phyloP scores from a whole-genome alignment of 2,888 invertebrate species.

The Catotricha subobsoleta region DNA sequence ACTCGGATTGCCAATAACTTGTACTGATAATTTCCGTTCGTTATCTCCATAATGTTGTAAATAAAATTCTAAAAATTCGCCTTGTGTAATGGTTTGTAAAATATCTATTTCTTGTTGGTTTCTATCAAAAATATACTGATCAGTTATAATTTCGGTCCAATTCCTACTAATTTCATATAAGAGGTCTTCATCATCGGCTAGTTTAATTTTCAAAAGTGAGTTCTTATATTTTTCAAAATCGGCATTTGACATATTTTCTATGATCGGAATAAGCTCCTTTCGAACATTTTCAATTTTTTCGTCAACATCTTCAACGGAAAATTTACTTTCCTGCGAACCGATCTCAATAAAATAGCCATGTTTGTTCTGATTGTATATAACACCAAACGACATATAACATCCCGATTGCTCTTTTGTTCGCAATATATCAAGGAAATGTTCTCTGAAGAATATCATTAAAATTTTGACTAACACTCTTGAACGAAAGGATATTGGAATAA shows the following conservation, averaged over 20 bases:
- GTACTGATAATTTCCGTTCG: slow-evolving; percentile 25
- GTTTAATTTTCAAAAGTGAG: slow-evolving; percentile 56
- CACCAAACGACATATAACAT: slow-evolving; percentile 57
- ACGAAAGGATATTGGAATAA: slow-evolving; percentile 39
- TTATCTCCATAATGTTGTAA: slow-evolving; percentile 16
- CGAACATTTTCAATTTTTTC: slow-evolving; percentile 54
- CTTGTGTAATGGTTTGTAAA: slow-evolving; percentile 18
- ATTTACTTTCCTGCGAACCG: slow-evolving; percentile 58
- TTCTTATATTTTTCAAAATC: slow-evolving; percentile 43
- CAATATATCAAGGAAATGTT: slow-evolving; percentile 69
- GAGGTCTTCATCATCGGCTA: slow-evolving; percentile 55
- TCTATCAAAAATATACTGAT: slow-evolving; percentile 62
- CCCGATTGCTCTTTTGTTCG: slow-evolving; percentile 82
- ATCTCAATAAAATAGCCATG: slow-evolving; percentile 64
- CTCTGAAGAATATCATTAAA: slow-evolving; percentile 68
- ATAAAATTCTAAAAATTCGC: slow-evolving; percentile 22
- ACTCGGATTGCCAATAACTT: slow-evolving; percentile 16
- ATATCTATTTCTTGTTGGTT: slow-evolving; percentile 42
- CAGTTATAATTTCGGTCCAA: slow-evolving; percentile 59
- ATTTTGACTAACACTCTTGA: slow-evolving; percentile 52
- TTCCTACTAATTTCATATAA: slow-evolving; percentile 58
- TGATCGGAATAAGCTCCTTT: slow-evolving; percentile 37
- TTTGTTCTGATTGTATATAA: slow-evolving; percentile 57
- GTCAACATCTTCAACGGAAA: slow-evolving; percentile 47
- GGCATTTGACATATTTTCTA: slow-evolving; percentile 37